A percentile compares a stretch with the other conserved stretches of the same genome.
phyloP scores from a whole-genome alignment of 2,888 invertebrate species.

The Ceraclea dissimilis region DNA sequence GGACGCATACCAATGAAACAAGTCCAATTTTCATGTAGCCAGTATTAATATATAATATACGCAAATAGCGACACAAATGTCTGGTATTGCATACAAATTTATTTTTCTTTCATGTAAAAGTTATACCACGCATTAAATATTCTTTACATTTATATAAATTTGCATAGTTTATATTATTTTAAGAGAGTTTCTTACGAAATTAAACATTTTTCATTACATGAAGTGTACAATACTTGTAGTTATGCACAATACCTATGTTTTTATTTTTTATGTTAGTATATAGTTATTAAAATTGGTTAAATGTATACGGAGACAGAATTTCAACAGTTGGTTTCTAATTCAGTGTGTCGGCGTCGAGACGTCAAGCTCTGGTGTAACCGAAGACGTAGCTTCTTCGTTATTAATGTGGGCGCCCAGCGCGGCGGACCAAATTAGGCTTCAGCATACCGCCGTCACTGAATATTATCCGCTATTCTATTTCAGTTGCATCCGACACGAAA shows the following conservation, averaged over 20 bases:
- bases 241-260: too few relatives aligned
- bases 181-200: too few relatives aligned
- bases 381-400: constrained; percentile 22
- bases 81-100: not conserved
- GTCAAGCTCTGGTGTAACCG: constrained; percentile 13
- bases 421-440: constrained; percentile 54
- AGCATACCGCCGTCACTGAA: constrained; percentile 32
- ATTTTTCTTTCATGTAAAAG: not conserved
- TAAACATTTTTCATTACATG: too few relatives aligned
- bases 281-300: too few relatives aligned
- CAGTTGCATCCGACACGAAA: constrained; percentile 31
- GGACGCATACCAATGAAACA: not conserved
- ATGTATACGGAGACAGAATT: too few relatives aligned
- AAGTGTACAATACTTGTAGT: too few relatives aligned
- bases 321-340: too few relatives aligned
- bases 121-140: not conserved
- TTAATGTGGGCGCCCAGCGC: constrained; percentile 36
- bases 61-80: not conserved
- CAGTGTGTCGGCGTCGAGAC: not conserved
- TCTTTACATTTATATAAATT: not conserved
- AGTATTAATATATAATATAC: not conserved
- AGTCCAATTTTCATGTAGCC: not conserved
- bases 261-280: too few relatives aligned
- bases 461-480: constrained; percentile 36
- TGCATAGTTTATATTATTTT: too few relatives aligned